Conservation (phyloP, 64 coral and sea anemone genomes). For the Cladopsammia gracilis region DNA sequence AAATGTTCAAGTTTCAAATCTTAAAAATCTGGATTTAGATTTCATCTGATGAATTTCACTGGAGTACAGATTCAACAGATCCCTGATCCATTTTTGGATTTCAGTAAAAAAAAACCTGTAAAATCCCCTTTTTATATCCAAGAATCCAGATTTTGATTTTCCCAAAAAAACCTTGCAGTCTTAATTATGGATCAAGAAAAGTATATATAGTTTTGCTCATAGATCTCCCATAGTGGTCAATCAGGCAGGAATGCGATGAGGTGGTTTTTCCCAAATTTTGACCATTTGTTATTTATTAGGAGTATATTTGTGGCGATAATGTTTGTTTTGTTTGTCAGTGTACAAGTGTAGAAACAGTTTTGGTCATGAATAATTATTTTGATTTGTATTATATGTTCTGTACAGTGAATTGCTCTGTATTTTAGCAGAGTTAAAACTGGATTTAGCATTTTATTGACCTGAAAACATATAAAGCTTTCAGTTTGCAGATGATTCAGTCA, state of each 20-base stretch:
- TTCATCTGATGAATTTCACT: too few relatives aligned
- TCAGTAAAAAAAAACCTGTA: too few relatives aligned
- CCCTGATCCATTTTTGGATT: too few relatives aligned
- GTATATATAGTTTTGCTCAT: background rate
- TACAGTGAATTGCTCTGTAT: background rate
- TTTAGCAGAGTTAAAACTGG: background rate
- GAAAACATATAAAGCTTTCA: background rate
- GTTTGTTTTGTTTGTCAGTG: background rate
- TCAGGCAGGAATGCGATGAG: background rate
- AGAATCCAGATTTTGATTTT: too few relatives aligned
- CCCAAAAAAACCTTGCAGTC: too few relatives aligned
- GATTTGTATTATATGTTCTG: background rate
- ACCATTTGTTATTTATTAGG: background rate
- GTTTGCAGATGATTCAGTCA: background rate
- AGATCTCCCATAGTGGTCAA: background rate
- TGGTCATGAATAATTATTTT: background rate
- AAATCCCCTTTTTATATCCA: too few relatives aligned
- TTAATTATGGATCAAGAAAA: background rate
- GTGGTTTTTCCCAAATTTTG: background rate
- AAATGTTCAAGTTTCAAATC: too few relatives aligned
- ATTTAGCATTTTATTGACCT: background rate
- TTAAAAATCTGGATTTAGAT: too few relatives aligned
- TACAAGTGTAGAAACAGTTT: background rate
- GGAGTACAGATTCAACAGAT: too few relatives aligned
- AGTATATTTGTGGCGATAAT: background rate